These are phyloP conservation scores for Noctilio leporinus DNA, from an alignment of 2,113 vertebrate species.

Conservation along the genomic window DNA sequence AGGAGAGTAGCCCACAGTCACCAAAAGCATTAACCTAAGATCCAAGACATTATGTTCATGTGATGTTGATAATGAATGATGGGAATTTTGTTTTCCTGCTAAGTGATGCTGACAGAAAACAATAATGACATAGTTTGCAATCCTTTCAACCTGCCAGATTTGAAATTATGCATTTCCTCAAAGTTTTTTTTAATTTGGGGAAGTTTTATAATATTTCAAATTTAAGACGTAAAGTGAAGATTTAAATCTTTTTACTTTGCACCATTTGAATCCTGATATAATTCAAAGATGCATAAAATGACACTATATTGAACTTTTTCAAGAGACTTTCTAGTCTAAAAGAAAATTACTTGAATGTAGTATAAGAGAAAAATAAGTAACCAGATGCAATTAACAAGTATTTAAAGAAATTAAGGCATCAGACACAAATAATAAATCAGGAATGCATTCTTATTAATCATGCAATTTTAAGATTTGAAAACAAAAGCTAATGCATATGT, in stretches of 20 bases:
- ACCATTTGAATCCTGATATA: slow-evolving; percentile 28
- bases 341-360: slow-evolving; percentile 19
- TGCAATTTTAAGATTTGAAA: not conserved
- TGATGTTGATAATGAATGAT: not conserved
- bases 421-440: slow-evolving; percentile 29
- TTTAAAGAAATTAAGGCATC: slow-evolving; percentile 9
- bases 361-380: slow-evolving; percentile 16
- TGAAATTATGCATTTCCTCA: slow-evolving; percentile 34
- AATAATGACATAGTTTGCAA: not conserved
- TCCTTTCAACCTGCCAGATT: not conserved
- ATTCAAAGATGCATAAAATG: slow-evolving; percentile 28
- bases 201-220: slow-evolving; percentile 39
- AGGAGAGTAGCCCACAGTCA: not conserved
- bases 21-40: slow-evolving; percentile 16
- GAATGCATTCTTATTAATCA: slow-evolving; percentile 1
- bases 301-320: slow-evolving; percentile 16
- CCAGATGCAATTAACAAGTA: not conserved
- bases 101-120: not conserved
- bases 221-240: slow-evolving; percentile 14
- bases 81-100: not conserved
- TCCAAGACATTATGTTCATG: not conserved
- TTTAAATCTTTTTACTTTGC: slow-evolving; percentile 28
- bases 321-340: slow-evolving; percentile 22
- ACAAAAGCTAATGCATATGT: not conserved
- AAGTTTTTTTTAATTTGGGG: not conserved